phyloP scores from a whole-genome alignment of 2,888 invertebrate genomes.

The Tetragonisca angustula region DNA sequence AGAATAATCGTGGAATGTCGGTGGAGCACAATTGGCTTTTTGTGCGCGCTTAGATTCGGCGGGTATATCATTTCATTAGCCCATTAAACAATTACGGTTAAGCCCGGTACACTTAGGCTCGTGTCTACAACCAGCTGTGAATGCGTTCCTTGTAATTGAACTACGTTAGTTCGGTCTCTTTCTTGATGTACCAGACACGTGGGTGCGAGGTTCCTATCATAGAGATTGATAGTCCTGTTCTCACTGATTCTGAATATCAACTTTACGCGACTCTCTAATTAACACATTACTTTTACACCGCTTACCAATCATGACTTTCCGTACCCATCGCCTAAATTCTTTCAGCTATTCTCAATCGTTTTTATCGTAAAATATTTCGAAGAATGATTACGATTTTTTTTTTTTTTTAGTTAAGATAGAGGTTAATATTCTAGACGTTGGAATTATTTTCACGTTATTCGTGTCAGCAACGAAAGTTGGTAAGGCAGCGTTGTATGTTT shows the following conservation, averaged over 20 bases:
- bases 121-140: slow-evolving; percentile 72
- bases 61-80: slow-evolving; percentile 79
- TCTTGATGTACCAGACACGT: slow-evolving; percentile 56
- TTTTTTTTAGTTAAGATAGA: no score
- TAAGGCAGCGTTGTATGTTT: slow-evolving; percentile 1
- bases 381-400: not conserved
- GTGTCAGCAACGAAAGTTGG: not conserved
- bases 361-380: not conserved
- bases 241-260: slow-evolving; percentile 30
- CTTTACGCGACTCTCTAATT: slow-evolving; percentile 35
- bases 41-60: slow-evolving; percentile 77
- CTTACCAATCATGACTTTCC: not conserved
- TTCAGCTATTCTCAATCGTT: not conserved
- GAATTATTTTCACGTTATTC: not conserved
- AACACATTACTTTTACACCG: slow-evolving; percentile 22
- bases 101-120: slow-evolving; percentile 60
- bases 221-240: slow-evolving; percentile 31
- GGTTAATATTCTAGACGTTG: not conserved
- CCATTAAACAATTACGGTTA: slow-evolving; percentile 79
- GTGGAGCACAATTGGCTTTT: slow-evolving; percentile 71
- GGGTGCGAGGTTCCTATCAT: slow-evolving; percentile 12
- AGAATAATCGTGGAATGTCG: slow-evolving; percentile 67
- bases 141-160: slow-evolving; percentile 74
- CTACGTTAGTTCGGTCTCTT: slow-evolving; percentile 55
- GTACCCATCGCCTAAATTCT: not conserved